Evolutionary conservation across 1,140 invertebrate genomes (phyloP).

Genomic region (Aphaenogaster ashmeadi): DNA sequence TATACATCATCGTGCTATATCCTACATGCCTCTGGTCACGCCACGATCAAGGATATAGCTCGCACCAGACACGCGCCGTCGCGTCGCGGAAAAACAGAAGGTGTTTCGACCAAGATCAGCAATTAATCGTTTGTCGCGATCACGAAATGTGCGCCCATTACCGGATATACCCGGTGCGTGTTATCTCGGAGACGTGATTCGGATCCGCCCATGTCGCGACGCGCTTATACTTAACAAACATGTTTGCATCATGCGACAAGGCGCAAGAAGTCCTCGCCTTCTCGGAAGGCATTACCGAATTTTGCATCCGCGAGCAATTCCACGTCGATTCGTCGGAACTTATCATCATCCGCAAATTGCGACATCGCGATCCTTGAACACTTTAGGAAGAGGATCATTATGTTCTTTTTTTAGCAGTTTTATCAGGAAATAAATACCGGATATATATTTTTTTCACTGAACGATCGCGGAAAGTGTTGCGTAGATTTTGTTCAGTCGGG

Average conservation of each 20-base stretch:
- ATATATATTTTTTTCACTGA: slow-evolving; percentile 4
- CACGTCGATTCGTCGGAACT: neutral
- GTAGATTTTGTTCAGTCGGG: neutral
- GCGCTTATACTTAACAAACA: slow-evolving; percentile 31
- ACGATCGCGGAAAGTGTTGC: neutral
- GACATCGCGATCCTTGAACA: neutral
- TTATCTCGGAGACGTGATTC: slow-evolving; percentile 48
- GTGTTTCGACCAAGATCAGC: slow-evolving; percentile 9
- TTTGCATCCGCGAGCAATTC: neutral
- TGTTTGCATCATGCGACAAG: slow-evolving; percentile 11
- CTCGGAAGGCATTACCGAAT: slow-evolving; percentile 22
- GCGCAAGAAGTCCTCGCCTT: neutral
- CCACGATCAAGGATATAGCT: neutral
- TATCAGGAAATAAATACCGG: neutral
- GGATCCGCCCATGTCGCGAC: slow-evolving; percentile 31
- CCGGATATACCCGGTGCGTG: slow-evolving; percentile 10
- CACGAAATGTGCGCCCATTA: slow-evolving; percentile 3
- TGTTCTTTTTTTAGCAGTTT: neutral
- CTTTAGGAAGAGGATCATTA: neutral
- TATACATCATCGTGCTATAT: neutral
- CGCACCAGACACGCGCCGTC: neutral
- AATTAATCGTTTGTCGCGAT: neutral
- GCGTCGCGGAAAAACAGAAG: neutral
- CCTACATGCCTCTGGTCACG: neutral
- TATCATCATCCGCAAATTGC: neutral